These are phyloP conservation scores for Oncopodura yosiiana DNA, from an alignment of 1,140 invertebrate genomes.

Conservation along the genomic window DNA sequence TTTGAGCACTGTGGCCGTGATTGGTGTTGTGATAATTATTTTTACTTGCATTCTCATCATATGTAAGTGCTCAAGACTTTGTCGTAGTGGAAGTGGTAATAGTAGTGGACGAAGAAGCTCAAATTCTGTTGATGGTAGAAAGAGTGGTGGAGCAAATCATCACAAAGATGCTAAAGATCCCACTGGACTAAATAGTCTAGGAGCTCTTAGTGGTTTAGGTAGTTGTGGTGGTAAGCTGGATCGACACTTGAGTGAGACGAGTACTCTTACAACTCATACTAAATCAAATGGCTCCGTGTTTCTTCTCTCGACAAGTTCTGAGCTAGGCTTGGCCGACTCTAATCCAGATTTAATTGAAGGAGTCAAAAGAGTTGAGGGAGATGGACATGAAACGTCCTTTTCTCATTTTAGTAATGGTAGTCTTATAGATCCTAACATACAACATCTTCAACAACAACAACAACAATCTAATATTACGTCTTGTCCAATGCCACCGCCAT, in stretches of 20 bases:
- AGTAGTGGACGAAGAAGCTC: too few relatives aligned
- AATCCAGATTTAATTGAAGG: slow-evolving; percentile 35
- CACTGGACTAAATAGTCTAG: slow-evolving; percentile 11
- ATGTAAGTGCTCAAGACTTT: slow-evolving; percentile 31
- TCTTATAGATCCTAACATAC: background rate
- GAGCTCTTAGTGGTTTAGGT: slow-evolving; percentile 8
- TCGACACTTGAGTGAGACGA: slow-evolving; percentile 30
- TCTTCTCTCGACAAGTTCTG: slow-evolving; percentile 31
- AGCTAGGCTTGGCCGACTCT: slow-evolving; percentile 31
- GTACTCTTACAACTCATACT: slow-evolving; percentile 31
- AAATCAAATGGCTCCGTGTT: slow-evolving; percentile 35
- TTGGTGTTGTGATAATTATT: slow-evolving; percentile 47
- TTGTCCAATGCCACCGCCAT: slow-evolving; percentile 17
- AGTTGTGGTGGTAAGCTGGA: slow-evolving; percentile 28
- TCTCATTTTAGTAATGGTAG: too few relatives aligned
- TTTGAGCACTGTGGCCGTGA: slow-evolving; percentile 50
- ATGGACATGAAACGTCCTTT: slow-evolving; percentile 30
- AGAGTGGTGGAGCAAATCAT: background rate
- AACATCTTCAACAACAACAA: too few relatives aligned
- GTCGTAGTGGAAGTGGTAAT: slow-evolving; percentile 2
- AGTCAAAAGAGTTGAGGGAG: slow-evolving; percentile 30
- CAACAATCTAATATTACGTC: background rate
- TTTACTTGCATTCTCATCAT: slow-evolving; percentile 15
- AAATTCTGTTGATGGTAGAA: too few relatives aligned
- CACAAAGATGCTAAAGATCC: slow-evolving; percentile 12